Evolutionary conservation across 1,140 invertebrate genomes (phyloP).

Genomic region (Formica exsecta): DNA sequence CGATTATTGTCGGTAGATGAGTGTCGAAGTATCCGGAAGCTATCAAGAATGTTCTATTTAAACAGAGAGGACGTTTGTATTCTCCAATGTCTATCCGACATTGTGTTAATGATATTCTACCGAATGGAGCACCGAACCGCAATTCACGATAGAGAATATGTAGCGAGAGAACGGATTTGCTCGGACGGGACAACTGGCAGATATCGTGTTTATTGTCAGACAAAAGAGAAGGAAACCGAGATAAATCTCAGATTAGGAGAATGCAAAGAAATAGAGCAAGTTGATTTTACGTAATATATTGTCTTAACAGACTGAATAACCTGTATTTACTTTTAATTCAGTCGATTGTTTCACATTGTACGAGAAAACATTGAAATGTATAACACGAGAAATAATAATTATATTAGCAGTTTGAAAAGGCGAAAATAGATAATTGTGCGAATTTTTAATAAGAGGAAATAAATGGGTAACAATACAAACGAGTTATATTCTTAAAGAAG

Average conservation of each 20-base stretch:
- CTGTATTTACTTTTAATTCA: too few relatives aligned
- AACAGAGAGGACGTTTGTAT: constrained; percentile 29
- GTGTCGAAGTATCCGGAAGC: background rate
- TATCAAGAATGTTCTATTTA: constrained; percentile 39
- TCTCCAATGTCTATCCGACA: background rate
- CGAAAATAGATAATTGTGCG: too few relatives aligned
- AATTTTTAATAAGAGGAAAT: too few relatives aligned
- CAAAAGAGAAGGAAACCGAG: background rate
- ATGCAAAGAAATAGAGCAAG: too few relatives aligned
- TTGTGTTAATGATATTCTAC: constrained; percentile 18
- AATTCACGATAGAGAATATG: constrained; percentile 29
- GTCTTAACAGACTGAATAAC: too few relatives aligned
- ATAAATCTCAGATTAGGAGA: background rate
- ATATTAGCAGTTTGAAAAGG: too few relatives aligned
- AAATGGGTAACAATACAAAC: too few relatives aligned
- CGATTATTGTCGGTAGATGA: constrained; percentile 21
- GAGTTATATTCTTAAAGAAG: too few relatives aligned
- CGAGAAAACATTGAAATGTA: too few relatives aligned
- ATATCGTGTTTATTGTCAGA: background rate
- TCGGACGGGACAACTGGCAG: background rate
- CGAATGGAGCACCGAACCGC: constrained; percentile 12
- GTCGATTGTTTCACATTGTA: too few relatives aligned
- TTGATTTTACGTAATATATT: too few relatives aligned
- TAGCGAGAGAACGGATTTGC: background rate
- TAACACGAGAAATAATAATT: too few relatives aligned